Evolutionary conservation across 2,888 invertebrate species (phyloP), one percentile per base, ranked within the genome.

Genomic region (Julus scandinavius): DNA sequence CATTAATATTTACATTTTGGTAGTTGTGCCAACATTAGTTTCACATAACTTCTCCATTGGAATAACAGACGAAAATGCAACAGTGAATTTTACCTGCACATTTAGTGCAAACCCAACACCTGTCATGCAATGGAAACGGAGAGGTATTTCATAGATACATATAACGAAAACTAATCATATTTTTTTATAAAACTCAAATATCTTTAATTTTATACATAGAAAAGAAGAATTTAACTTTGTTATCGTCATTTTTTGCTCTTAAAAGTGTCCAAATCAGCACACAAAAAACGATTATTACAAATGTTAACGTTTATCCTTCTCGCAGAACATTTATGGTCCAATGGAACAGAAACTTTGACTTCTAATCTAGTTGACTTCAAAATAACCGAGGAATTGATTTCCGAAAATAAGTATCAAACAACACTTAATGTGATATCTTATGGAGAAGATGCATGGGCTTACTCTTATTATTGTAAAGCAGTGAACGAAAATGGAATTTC

Each of bases 401-500:
- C 72, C 7, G 72, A 72, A 29, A 29, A 72, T 72, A 29, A 29
- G 6, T 72, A 72, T 72, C 72, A 72, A 72, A 72, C 72, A 11
- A 72, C 72, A n/a, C 72, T 72, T 20, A 0, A 11, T 6, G 29
- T 72, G 29, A 72, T 9, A 5, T 72, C 72, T 9, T 72, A 72
- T 29, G 72, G 72, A 20, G 63, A 63, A 17, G 20, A 63, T n/a
- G 63, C n/a, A 5, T 72, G 72, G 72, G 29, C 1, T 9, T 72
- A 72, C 20, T 72, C 72, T 85, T 85, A 85, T 13, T 41, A 41
- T 7, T 85, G 85, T n/a, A 41, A 41, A 85, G 85, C 85, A 20
- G 49, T 41, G 20, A 85, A 41, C 9, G 41, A 41, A 85, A 49
- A 20, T 41, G 85, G 85, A 85, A 41, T 85, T 6, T 7, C 15